Base-by-base conservation (phyloP, 2,797 vertebrate species). In the Chiroxiphia lanceolata region DNA sequence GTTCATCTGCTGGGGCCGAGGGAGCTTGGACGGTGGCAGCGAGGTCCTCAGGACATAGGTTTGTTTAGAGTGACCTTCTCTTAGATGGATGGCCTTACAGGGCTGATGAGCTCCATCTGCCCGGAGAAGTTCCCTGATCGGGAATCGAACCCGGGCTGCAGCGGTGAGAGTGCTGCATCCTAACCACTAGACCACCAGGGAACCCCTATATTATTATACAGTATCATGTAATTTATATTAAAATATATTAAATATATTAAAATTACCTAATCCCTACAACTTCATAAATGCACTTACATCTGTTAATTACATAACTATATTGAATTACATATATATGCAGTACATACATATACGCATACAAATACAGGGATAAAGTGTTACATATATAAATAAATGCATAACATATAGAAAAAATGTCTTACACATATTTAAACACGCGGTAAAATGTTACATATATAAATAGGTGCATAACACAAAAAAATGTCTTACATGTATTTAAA, bases 301-400 rank as follows among this genome's bases (percentile, higher is more conserved):
- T 23, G 31, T 21, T 42, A 45, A 74, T 38, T 38, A 26, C 26
- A 29, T 38, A 42, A 63, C 29, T 63, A 21, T 33, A 64, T 33
- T 44, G 44, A 44, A 44, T 33, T 44, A 25, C 48, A 20, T 34
- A 4, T 23, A n/a, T 15, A 19, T 27, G 27, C 68, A 56, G 70
- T 29, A 22, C 5, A 17, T 31, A 44, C 5, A 14, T 12, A 1
- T 47, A 1, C 9, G n/a, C 31, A 3, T 8, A 15, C 8, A 38
- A 27, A 40, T 53, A 20, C 3, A 45, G 33, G 65, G 13, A 6
- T 33, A 26, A 36, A 33, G 27, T 56, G 13, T 64, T 56, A 25
- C 29, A 3, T n/a, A 38, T 44, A 18, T 20, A 45, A 44, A 45
- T 38, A 57, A 18, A 15, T 45, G 56, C 11, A 15, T 78, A 22